Conservation (phyloP, 2,113 vertebrate genomes). For the Lycaon pictus region DNA sequence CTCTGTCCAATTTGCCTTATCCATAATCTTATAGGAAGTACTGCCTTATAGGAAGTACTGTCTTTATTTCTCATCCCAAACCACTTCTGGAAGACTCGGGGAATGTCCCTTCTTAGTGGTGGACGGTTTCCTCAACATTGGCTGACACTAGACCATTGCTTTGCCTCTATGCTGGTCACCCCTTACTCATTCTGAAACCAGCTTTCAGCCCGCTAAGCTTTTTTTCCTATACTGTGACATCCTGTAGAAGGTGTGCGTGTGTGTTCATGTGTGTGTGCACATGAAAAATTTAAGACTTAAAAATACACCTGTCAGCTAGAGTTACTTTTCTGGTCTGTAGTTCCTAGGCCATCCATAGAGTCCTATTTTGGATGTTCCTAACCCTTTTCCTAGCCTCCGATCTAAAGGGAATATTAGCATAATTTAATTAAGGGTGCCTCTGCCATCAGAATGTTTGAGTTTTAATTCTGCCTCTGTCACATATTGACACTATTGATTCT, state of each 20-base stretch:
- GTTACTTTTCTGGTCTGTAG: background rate
- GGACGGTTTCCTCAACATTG: background rate
- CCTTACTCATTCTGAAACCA: background rate
- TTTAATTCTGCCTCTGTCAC: background rate
- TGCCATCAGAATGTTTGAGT: background rate
- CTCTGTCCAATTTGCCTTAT: background rate
- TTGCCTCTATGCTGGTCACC: background rate
- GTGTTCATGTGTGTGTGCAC: too few relatives aligned
- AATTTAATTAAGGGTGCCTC: background rate
- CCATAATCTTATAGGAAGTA: background rate
- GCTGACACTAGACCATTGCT: background rate
- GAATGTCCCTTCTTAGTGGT: background rate
- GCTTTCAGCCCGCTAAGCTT: background rate
- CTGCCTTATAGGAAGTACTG: background rate
- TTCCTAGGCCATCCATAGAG: background rate
- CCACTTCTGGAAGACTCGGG: background rate
- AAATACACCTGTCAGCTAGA: background rate
- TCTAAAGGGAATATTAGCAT: background rate
- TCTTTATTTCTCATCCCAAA: background rate
- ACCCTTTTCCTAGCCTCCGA: background rate
- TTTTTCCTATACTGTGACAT: background rate
- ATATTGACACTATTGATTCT: background rate
- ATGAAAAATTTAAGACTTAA: background rate
- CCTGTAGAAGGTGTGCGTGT: fast-evolving
- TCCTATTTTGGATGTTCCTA: background rate